Evolutionary conservation across 2,888 invertebrate genomes (phyloP).

Genomic region (Brachynemurus nebulosus): DNA sequence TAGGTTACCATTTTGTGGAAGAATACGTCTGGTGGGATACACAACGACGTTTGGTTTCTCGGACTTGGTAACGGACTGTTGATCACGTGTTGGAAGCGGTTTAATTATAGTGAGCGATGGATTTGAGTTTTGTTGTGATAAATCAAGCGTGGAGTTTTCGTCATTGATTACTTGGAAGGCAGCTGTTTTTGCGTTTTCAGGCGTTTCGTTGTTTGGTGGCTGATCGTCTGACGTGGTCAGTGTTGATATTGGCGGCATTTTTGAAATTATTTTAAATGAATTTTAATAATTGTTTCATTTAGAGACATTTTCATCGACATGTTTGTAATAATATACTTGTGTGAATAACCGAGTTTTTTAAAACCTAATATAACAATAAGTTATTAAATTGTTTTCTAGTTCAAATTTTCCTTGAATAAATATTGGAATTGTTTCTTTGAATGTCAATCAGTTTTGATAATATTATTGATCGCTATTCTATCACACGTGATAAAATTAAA

Average conservation of each 20-base stretch:
- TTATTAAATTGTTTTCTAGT: too few relatives aligned
- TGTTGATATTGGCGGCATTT: constrained; percentile 12
- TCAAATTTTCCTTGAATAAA: too few relatives aligned
- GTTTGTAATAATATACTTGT: too few relatives aligned
- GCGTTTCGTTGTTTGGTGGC: constrained; percentile 22
- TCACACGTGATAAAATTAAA: too few relatives aligned
- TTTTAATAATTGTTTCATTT: too few relatives aligned
- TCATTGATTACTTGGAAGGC: constrained; percentile 32
- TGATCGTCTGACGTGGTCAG: constrained; percentile 23
- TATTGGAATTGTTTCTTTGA: too few relatives aligned
- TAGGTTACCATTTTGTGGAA: constrained; percentile 17
- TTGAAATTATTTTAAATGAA: constrained; percentile 9
- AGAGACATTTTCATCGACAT: too few relatives aligned
- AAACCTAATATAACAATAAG: too few relatives aligned
- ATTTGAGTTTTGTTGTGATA: not conserved
- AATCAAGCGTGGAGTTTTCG: constrained; percentile 17
- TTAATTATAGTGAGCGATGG: constrained; percentile 23
- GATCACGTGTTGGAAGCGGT: constrained; percentile 26
- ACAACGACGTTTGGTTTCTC: constrained; percentile 41
- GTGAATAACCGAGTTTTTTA: too few relatives aligned
- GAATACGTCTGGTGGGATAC: constrained; percentile 34
- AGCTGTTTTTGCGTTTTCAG: constrained; percentile 20
- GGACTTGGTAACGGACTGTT: constrained; percentile 3
- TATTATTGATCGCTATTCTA: too few relatives aligned
- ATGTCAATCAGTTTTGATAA: too few relatives aligned